Conservation (phyloP, 2,113 vertebrate genomes). For the Hyaena hyaena region DNA sequence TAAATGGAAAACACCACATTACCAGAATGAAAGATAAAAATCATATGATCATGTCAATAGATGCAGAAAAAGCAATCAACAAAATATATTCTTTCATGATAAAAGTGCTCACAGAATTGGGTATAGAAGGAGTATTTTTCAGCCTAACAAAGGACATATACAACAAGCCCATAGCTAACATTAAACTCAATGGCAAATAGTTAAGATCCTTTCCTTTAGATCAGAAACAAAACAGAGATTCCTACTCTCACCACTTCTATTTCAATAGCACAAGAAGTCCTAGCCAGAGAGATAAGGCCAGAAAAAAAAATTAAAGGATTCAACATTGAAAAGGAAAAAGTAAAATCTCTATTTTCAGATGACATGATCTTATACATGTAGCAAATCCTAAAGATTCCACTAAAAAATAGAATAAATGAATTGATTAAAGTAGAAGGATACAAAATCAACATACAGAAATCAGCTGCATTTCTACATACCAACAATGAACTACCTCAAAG, state of each 20-base stretch:
- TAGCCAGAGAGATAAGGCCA: neutral
- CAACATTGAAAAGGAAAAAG: neutral
- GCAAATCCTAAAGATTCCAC: neutral
- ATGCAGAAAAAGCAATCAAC: neutral
- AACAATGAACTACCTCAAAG: neutral
- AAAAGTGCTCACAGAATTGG: neutral
- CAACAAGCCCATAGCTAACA: neutral
- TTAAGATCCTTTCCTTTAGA: neutral
- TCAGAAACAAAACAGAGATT: neutral
- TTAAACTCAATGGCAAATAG: neutral
- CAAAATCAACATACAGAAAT: constrained; percentile 12
- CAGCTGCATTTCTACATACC: neutral
- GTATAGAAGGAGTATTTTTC: neutral
- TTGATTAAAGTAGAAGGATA: neutral
- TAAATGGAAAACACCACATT: neutral
- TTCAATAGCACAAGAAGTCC: neutral
- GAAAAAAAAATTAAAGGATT: constrained; percentile 21
- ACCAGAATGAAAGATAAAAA: neutral
- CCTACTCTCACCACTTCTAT: neutral
- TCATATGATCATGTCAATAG: neutral
- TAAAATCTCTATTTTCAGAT: neutral
- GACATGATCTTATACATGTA: neutral
- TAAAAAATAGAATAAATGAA: neutral
- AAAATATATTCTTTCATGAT: neutral
- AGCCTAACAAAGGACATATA: neutral